Evolutionary conservation across 1,140 invertebrate species (phyloP).

Genomic region (Rhynchophorus ferrugineus): DNA sequence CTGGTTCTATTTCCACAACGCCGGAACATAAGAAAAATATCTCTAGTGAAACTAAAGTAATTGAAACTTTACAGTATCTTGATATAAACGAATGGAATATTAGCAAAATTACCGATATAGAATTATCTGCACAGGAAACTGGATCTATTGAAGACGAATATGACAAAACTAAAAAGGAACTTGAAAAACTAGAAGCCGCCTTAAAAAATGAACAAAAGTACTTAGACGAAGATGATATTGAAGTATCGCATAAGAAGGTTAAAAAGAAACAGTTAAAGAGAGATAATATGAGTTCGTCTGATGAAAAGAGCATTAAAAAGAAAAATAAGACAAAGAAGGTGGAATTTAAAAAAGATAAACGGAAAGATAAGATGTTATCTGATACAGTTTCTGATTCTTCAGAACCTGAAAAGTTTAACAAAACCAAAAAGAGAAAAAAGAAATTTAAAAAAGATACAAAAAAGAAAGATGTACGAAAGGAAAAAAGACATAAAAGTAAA

Average conservation of each 20-base stretch:
- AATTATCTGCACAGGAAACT: not conserved
- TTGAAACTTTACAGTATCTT: too few species aligned
- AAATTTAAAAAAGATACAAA: not conserved
- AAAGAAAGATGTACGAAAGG: conserved; percentile 2
- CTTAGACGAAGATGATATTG: conserved; percentile 2
- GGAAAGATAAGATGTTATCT: conserved; percentile 7
- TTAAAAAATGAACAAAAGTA: conserved; percentile 2
- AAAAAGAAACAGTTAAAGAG: conserved; percentile 22
- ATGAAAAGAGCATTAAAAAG: conserved; percentile 17
- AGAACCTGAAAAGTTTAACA: conserved; percentile 14
- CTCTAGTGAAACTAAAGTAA: too few species aligned
- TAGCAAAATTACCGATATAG: not conserved
- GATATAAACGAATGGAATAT: not conserved
- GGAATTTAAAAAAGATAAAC: conserved; percentile 16
- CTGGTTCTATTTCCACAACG: not conserved
- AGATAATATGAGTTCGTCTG: conserved; percentile 6
- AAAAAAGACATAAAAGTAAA: not conserved
- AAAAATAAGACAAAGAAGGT: conserved; percentile 8
- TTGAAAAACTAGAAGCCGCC: conserved; percentile 13
- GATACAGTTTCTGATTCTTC: not conserved
- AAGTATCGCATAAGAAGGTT: conserved; percentile 8
- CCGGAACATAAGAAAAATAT: too few species aligned
- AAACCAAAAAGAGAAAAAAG: conserved; percentile 2
- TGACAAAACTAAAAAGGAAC: conserved; percentile 19
- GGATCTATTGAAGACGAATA: conserved; percentile 8